Evolutionary conservation across 2,888 invertebrate species (phyloP), one percentile per base, ranked within the genome.

Genomic region (Melanargia galathea): DNA sequence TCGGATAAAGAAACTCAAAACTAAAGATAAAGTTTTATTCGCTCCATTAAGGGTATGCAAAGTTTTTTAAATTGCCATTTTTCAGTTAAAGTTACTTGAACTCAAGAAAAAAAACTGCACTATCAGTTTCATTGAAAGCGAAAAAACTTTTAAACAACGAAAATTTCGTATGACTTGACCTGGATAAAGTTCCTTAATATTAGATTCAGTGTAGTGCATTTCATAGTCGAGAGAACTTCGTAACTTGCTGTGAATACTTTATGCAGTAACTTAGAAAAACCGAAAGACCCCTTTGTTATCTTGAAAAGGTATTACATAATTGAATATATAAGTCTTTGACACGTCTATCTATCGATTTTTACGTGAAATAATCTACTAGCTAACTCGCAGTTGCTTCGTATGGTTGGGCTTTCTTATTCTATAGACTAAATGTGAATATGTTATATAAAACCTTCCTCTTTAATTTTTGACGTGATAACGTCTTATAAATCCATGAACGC

Each of bases 241-340:
- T 62, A 62, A 70, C 69, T 58, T 56, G 62, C 67, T 65, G 73
- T 84, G 77, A 82, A 84, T 83, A 76, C 72, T 83, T 82, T 72
- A 83, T 81, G 75, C 75, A 71, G 77, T 75, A 77, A 73, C 74
- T 75, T 75, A 72, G 69, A 70, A 75, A 73, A 74, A 74, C 72
- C 72, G 75, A 75, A 78, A 74, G 72, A 71, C 74, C 73, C 65
- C 49, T 76, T 76, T 76, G 62, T 67, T 65, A 55, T 61, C 57
- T 65, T 49, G 56, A 59, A 60, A 63, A 64, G 59, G 61, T 63
- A 57, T 66, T 65, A 35, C 33, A 20, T 52, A 63, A 67, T 67
- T 67, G 60, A 70, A 74, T 80, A 80, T 79, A 79, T 80, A 80
- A 76, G 35, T 63, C 54, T 40, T 40, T 6, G 40, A 1, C 3